Base-by-base conservation (phyloP, 2,797 vertebrate species). In the Ficedula albicollis region DNA sequence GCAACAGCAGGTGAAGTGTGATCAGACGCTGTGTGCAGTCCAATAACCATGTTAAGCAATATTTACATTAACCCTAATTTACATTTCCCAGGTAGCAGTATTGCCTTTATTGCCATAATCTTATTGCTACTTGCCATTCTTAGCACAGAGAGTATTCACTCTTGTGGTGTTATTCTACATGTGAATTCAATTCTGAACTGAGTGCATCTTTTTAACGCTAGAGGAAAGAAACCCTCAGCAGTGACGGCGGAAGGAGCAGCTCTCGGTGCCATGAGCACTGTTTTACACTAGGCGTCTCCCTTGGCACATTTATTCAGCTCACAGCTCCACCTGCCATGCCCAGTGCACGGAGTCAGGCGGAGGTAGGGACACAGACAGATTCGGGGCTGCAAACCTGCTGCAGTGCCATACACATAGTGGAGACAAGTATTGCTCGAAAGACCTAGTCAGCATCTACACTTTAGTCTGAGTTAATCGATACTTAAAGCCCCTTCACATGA, bases 251-350 rank as follows among this genome's bases (percentile, higher is more conserved):
- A 13, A 16, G 0, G 32, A n/a, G 78, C 60, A 27, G 81, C 84
- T 29, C 3, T 13, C 4, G 55, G 6, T 90, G 96, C 89, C 34
- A 41, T 91, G 77, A 58, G 11, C 44, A 9, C 1, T 1, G 4
- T 10, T 52, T 34, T 7, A 55, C 96, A 77, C 88, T 83, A 97
- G 97, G 89, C 63, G 96, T 92, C 96, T 59, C 93, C 79, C 94
- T 89, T 7, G 11, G 67, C 48, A 14, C 10, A 36, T 34, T 56
- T 66, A 83, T 85, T 19, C 16, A 5, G 5, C 46, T 0, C 46
- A 9, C 34, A 91, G 59, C 44, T 25, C 43, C 7, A 4, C 22
- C 5, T 7, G 48, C 43, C 44, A 1, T 8, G 79, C 32, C 56
- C 49, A 8, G 12, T 3, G 13, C 21, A 5, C 13, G 3, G 2